Base-by-base conservation (phyloP, 2,113 vertebrate genomes). In the Rhinopomastus cyanomelas region DNA sequence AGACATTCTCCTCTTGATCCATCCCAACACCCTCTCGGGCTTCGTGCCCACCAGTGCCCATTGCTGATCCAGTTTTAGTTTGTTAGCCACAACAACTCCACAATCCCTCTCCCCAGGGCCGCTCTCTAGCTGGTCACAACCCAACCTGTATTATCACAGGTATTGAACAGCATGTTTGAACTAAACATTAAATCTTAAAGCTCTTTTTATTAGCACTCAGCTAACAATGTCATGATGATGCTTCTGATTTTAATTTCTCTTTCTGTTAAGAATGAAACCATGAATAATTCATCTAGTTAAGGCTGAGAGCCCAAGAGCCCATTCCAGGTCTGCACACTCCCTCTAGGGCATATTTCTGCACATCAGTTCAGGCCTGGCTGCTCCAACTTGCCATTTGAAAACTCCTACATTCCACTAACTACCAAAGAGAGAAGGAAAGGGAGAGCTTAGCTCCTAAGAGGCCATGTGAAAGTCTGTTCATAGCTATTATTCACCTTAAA, bases 211-310 rank as follows among this genome's bases (percentile, higher is more conserved):
- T 86, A 88, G n/a, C 44, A 57, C 61, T 88, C 75, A 88, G 73
- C 36, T 86, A 84, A 60, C 49, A 88, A 81, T 60, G 75, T 52
- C 44, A 51, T 16, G 29, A 27, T 32, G 44, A 46, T 78, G 69
- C 69, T 81, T 88, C 66, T 60, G 61, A 90, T 67, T 77, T 83
- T 90, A 75, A 86, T 90, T 94, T 85, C 51, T 82, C 17, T 65
- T 82, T 93, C 88, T 93, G 85, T 87, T 84, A 88, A 91, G 90
- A 96, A 93, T 90, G 82, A 95, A 94, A 91, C 88, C 74, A 95
- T 94, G 81, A 93, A 96, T 94, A 90, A 96, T 94, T 91, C 68
- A 92, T 83, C 52, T 65, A 3, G 0, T 34, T 49, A 74, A 71
- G 37, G 37, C 49, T 88, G 81, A 93, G 87, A 93, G 89, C 71